Base-by-base conservation (phyloP, 2,113 vertebrate genomes). In the Suricata suricatta region DNA sequence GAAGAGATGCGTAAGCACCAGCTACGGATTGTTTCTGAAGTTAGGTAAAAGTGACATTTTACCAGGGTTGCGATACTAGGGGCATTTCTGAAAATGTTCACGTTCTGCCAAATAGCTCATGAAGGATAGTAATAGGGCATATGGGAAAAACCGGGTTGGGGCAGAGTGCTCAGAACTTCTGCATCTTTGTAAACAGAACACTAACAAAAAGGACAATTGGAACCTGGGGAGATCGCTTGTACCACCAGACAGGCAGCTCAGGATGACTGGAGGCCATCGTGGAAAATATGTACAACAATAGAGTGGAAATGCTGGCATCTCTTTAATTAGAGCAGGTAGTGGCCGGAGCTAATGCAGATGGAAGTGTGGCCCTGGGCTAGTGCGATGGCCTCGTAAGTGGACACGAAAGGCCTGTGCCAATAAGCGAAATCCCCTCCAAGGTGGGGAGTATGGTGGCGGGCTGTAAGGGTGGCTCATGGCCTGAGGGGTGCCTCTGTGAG, bases 31-130 rank as follows among this genome's bases (percentile, higher is more conserved):
- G 83, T 98, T 97, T 98, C 98, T 96, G 94, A 97, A 69, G 5
- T 97, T 96, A 99, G 98, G 98, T 98, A 97, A 98, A 96, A 92
- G 54, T 47, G 17, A 88, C 72, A 71, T 44, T 85, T 97, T 57
- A 31, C 64, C 14, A 10, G 60, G 72, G 29, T 95, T 93, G 69
- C 71, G 41, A 11, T 72, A 68, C 87, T 50, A 38, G 72, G 60
- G 64, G 60, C 57, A 79, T 84, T 87, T 82, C 92, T 93, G 23
- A 69, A 97, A 94, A 83, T 90, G 64, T 88, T 95, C 81, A 72
- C 82, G 50, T 79, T 90, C 57, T 91, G 60, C 71, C 33, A 41
- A 17, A 90, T 35, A 90, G 76, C 54, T 97, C 54, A 93, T 71
- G 44, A 87, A 91, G 87, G 91, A 89, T 83, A 84, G 85, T 82